phyloP scores from a whole-genome alignment of 2,888 invertebrate species.

The Eumacrocentrus americanus region DNA sequence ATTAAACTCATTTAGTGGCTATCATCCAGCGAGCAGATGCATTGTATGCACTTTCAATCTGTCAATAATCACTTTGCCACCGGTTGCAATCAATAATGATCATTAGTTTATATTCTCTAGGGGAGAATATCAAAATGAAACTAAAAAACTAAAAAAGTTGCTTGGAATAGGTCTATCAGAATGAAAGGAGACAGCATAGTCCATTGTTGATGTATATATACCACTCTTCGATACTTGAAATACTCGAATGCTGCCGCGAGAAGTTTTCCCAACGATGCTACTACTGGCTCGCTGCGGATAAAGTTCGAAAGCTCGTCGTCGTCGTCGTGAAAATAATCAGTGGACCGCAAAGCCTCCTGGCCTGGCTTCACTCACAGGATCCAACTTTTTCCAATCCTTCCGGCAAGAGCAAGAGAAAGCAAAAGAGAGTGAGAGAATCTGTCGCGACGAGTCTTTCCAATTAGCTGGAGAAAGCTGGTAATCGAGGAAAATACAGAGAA shows the following conservation, averaged over 20 bases:
- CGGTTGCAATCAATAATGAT: conserved; percentile 11
- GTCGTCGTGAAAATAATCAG: conserved; percentile 45
- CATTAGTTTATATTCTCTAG: background rate
- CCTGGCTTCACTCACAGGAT: conserved; percentile 26
- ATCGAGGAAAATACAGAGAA: conserved; percentile 37
- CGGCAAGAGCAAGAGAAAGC: background rate
- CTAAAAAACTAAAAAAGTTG: conserved; percentile 20
- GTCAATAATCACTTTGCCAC: background rate
- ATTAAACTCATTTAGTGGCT: conserved; percentile 36
- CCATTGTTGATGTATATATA: background rate
- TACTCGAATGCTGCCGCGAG: conserved; percentile 12
- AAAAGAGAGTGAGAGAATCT: conserved; percentile 28
- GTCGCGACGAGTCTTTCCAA: conserved; percentile 47
- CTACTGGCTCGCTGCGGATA: too few relatives aligned
- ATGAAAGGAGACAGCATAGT: background rate
- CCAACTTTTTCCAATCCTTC: conserved; percentile 29
- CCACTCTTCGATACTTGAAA: conserved; percentile 11
- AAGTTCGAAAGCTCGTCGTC: conserved; percentile 22
- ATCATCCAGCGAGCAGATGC: conserved; percentile 20
- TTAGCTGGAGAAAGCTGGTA: conserved; percentile 40
- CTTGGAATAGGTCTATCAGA: too few relatives aligned
- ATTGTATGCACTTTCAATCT: background rate
- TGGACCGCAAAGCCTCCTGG: conserved; percentile 41
- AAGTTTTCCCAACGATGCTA: conserved; percentile 27
- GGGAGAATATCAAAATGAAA: conserved; percentile 5